Conservation (phyloP, 2,113 vertebrate genomes). For the Heteronetta atricapilla region DNA sequence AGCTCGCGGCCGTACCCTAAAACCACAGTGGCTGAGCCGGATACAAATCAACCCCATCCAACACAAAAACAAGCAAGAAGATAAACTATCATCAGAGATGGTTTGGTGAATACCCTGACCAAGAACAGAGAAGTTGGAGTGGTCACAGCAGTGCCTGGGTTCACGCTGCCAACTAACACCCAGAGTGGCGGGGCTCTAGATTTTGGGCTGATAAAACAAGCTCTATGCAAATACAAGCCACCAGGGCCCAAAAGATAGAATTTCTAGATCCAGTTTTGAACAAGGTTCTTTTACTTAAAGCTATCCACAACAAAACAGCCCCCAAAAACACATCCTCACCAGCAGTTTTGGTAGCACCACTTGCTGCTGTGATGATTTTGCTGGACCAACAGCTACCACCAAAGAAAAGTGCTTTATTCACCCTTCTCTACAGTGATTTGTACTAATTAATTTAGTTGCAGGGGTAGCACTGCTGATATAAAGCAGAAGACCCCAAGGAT, state of each 20-base stretch:
- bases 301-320: neutral
- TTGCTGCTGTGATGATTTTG: neutral
- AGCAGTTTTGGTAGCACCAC: neutral
- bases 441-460: neutral
- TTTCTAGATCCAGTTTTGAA: neutral
- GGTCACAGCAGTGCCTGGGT: neutral
- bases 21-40: neutral
- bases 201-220: neutral
- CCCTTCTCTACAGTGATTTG: neutral
- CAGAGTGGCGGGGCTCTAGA: neutral
- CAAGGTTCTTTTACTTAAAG: neutral
- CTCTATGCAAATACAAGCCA: neutral
- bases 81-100: neutral
- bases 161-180: neutral
- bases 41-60: neutral
- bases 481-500: neutral
- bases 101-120: neutral
- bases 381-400: neutral
- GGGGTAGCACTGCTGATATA: neutral
- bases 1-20: rapidly evolving
- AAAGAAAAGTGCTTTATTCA: neutral
- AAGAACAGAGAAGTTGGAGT: neutral
- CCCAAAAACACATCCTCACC: neutral
- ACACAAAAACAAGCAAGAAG: neutral
- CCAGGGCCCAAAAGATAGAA: neutral